phyloP scores from a whole-genome alignment of 2,113 vertebrate species.

The Sisor rabdophorus region DNA sequence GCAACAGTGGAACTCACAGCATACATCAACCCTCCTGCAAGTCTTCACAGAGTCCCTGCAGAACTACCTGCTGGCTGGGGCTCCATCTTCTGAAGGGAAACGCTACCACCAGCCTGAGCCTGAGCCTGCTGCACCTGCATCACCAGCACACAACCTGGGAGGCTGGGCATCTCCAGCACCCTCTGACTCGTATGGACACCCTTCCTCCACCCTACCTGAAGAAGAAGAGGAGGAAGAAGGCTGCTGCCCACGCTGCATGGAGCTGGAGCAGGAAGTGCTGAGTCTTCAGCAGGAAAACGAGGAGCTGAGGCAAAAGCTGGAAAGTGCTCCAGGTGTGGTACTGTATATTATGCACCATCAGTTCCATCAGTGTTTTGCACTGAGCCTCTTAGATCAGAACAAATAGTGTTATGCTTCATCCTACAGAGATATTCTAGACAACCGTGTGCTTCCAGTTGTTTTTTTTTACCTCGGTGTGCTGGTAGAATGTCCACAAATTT shows the following conservation, averaged over 20 bases:
- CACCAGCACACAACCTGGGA: conserved; percentile 82
- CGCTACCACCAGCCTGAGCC: conserved; percentile 76
- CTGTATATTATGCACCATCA: too few relatives aligned
- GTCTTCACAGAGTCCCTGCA: conserved; percentile 97
- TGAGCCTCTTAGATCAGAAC: too few relatives aligned
- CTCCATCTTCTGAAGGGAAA: conserved; percentile 73
- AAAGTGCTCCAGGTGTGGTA: conserved; percentile 88
- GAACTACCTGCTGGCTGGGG: conserved; percentile 82
- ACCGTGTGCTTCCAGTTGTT: too few relatives aligned
- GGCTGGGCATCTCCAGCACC: conserved; percentile 94
- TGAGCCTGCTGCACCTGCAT: conserved; percentile 77
- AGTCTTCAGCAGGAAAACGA: conserved; percentile 97
- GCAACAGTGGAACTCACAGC: conserved; percentile 85
- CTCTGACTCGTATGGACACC: conserved; percentile 94
- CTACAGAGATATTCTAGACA: too few relatives aligned
- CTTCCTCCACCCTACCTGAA: conserved; percentile 91
- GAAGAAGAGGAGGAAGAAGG: conserved; percentile 89
- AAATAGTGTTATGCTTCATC: too few relatives aligned
- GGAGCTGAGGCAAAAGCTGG: conserved; percentile 89
- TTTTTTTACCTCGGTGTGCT: too few relatives aligned
- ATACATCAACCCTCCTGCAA: conserved; percentile 89
- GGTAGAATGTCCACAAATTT: too few relatives aligned
- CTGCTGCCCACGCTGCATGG: conserved; percentile 92
- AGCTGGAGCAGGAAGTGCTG: conserved; percentile 95
- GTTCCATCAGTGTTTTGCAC: too few relatives aligned